These are phyloP conservation scores for Ennomos quercinarius DNA, from an alignment of 2,888 invertebrate species.

Conservation along the genomic window DNA sequence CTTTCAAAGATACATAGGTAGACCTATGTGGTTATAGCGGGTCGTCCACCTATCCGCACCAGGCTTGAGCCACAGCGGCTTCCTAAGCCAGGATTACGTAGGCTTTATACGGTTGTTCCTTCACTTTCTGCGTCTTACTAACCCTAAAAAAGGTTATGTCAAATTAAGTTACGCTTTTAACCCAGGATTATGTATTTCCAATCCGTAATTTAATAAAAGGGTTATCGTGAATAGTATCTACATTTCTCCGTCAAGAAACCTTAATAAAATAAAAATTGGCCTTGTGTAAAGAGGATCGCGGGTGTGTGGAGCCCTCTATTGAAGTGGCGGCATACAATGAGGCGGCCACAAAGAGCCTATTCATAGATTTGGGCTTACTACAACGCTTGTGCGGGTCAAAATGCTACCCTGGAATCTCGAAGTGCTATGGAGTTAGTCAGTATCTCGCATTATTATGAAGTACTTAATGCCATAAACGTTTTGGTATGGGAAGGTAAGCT, in stretches of 20 bases:
- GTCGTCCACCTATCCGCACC: constrained; percentile 16
- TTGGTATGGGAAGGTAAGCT: no score
- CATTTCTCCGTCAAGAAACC: constrained; percentile 37
- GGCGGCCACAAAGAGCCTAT: constrained; percentile 57
- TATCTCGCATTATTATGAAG: constrained; percentile 2
- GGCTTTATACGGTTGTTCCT: constrained; percentile 49
- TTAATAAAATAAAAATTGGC: constrained; percentile 54
- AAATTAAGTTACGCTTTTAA: constrained; percentile 30
- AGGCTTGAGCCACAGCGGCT: constrained; percentile 46
- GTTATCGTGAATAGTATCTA: constrained; percentile 34
- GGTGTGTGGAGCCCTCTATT: constrained; percentile 48
- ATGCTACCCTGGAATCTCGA: constrained; percentile 10
- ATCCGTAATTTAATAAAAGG: constrained; percentile 38
- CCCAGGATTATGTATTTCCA: constrained; percentile 31
- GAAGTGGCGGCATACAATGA: constrained; percentile 58
- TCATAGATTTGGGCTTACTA: constrained; percentile 57
- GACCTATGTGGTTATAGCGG: constrained; percentile 6
- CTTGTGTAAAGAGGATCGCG: constrained; percentile 50
- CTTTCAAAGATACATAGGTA: constrained; percentile 1
- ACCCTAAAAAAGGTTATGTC: constrained; percentile 45
- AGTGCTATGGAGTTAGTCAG: constrained; percentile 19
- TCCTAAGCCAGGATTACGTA: constrained; percentile 66
- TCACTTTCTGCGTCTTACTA: constrained; percentile 45
- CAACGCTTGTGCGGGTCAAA: constrained; percentile 38
- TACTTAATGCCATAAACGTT: not conserved